Conservation (phyloP, 2,888 invertebrate genomes). For the Lithodes maja region DNA sequence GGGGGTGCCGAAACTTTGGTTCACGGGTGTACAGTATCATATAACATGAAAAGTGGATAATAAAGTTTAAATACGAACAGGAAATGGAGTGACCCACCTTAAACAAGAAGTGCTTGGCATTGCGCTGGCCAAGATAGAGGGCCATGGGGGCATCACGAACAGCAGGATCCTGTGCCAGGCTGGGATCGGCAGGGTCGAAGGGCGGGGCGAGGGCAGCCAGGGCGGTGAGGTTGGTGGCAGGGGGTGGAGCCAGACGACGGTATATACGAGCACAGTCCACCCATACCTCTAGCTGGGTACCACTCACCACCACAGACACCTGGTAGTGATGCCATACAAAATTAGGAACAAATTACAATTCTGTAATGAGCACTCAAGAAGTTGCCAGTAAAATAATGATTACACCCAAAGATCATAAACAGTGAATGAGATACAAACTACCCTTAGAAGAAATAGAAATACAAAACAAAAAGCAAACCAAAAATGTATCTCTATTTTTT, state of each 20-base stretch:
- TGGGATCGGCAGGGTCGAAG: conserved; percentile 57
- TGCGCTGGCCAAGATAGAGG: conserved; percentile 92
- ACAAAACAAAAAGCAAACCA: too few species aligned
- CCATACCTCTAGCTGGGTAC: conserved; percentile 85
- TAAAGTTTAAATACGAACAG: too few species aligned
- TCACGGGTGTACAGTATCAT: too few species aligned
- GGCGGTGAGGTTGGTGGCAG: conserved; percentile 80
- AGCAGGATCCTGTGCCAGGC: conserved; percentile 44
- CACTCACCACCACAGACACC: conserved; percentile 86
- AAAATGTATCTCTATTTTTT: too few species aligned
- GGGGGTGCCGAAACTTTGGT: too few species aligned
- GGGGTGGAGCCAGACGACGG: conserved; percentile 82
- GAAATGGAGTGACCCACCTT: conserved; percentile 79
- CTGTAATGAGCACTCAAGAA: too few species aligned
- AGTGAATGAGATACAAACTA: too few species aligned
- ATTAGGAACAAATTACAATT: too few species aligned
- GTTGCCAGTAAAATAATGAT: too few species aligned
- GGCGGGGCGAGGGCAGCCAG: conserved; percentile 54
- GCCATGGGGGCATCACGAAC: conserved; percentile 73
- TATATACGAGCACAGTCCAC: conserved; percentile 92
- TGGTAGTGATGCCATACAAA: conserved; percentile 74
- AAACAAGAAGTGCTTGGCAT: conserved; percentile 88
- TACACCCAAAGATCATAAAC: too few species aligned
- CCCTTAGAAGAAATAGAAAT: too few species aligned
- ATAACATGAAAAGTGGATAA: too few species aligned